Evolutionary conservation across 2,797 vertebrate species (phyloP).

Genomic region (Otus scops): DNA sequence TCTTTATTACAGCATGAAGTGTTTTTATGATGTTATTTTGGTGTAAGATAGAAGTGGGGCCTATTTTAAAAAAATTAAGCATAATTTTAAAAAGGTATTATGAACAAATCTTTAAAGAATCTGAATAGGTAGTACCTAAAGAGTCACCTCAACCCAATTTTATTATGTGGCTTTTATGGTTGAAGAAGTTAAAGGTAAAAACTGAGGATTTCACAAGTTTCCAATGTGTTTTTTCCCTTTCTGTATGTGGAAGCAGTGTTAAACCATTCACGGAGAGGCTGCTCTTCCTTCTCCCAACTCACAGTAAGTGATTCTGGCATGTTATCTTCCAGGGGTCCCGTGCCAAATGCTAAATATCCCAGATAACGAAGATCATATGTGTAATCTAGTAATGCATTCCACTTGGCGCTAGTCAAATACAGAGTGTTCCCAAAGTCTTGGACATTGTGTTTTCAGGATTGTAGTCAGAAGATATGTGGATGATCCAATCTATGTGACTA

Average conservation of each 20-base stretch:
- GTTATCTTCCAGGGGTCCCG: conserved; percentile 22
- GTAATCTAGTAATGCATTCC: conserved; percentile 54
- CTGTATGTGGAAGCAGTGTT: neutral
- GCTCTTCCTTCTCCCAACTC: conserved; percentile 8
- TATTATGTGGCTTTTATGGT: neutral
- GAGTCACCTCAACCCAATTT: neutral
- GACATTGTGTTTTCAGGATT: conserved; percentile 44
- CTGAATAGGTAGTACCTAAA: neutral
- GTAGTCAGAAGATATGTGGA: conserved; percentile 49
- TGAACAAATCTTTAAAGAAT: neutral
- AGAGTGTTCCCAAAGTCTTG: conserved; percentile 33
- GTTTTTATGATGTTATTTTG: neutral
- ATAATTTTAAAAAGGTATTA: neutral
- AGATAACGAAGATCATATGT: conserved; percentile 58
- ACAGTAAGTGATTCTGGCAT: conserved; percentile 37
- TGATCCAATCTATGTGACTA: conserved; percentile 49
- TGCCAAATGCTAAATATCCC: conserved; percentile 59
- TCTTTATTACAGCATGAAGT: neutral
- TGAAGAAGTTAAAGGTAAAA: neutral
- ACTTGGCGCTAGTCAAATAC: conserved; percentile 29
- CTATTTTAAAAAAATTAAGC: neutral
- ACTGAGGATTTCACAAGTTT: neutral
- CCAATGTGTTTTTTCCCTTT: neutral
- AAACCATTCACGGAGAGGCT: neutral
- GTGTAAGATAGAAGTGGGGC: neutral